Percentiles rank a stretch among this genome's conserved stretches.
Evolutionary conservation across 2,888 invertebrate species (phyloP).

Genomic region (Chrysopilus asiliformis): DNA sequence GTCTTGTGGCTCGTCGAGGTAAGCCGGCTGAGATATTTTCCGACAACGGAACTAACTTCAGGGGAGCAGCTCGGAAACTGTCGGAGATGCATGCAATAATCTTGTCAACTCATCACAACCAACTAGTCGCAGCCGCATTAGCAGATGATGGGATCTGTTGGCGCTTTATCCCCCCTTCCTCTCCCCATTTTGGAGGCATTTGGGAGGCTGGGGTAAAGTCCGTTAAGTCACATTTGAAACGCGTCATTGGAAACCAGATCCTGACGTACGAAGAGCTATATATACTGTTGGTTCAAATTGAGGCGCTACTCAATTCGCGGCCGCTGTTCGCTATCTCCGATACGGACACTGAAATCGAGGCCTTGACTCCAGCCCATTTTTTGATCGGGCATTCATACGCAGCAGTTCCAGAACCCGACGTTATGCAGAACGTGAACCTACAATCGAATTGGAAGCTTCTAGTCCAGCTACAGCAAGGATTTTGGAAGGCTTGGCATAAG

Average conservation of each 20-base stretch:
- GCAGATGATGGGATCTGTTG: conserved; percentile 15
- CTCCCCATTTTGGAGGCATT: conserved; percentile 7
- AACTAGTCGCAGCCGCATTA: conserved; percentile 19
- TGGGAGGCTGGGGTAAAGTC: conserved; percentile 3
- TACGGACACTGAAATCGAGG: conserved; percentile 4
- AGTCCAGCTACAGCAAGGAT: too few species aligned
- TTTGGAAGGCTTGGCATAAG: too few species aligned
- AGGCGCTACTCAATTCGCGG: conserved; percentile 17
- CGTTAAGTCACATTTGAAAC: conserved; percentile 18
- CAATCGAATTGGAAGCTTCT: neutral
- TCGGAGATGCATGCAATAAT: conserved; percentile 5
- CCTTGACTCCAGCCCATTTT: conserved; percentile 6
- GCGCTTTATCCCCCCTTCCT: conserved; percentile 11
- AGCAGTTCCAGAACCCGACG: neutral
- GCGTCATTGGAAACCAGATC: conserved; percentile 6
- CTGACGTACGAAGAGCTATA: conserved; percentile 9
- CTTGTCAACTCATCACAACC: neutral
- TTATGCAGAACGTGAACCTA: neutral
- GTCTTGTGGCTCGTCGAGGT: conserved; percentile 18
- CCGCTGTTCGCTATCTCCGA: conserved; percentile 10
- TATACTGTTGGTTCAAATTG: conserved; percentile 16
- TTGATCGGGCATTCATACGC: neutral
- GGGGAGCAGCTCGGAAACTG: conserved; percentile 16
- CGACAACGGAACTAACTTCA: conserved; percentile 20
- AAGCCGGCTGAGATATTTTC: too few species aligned